Percentiles rank a stretch among this genome's conserved stretches.
Evolutionary conservation across 2,113 vertebrate genomes (phyloP).

Genomic region (Bubo scandiacus): DNA sequence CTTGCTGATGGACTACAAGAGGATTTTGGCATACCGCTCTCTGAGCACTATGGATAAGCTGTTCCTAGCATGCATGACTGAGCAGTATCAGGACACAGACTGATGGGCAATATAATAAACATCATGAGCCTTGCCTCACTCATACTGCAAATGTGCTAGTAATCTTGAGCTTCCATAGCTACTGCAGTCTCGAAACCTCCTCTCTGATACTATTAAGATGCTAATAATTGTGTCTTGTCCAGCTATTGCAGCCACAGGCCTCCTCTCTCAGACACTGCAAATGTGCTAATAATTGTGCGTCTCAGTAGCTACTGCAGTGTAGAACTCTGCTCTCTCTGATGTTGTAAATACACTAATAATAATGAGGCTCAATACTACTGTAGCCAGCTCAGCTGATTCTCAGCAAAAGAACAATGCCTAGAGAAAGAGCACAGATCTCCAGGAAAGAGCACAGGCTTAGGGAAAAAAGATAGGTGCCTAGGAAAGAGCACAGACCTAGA

Average conservation of each 20-base stretch:
- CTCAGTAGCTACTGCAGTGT: fast-evolving
- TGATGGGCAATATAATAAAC: not conserved
- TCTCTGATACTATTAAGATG: not conserved
- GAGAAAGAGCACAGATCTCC: not conserved
- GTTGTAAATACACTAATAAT: not conserved
- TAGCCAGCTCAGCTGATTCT: not conserved
- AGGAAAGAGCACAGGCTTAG: not conserved
- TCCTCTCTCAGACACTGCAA: not conserved
- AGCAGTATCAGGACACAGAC: conserved; percentile 5
- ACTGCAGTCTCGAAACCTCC: not conserved
- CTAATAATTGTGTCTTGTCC: not conserved
- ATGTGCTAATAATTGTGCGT: not conserved
- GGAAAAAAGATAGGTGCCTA: not conserved
- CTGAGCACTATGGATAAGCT: not conserved
- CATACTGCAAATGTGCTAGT: not conserved
- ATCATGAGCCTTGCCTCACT: not conserved
- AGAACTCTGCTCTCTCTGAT: not conserved
- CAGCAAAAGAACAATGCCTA: not conserved
- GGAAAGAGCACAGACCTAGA: not conserved
- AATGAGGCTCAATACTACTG: not conserved
- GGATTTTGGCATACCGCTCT: not conserved
- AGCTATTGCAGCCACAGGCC: not conserved
- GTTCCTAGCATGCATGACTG: conserved; percentile 1
- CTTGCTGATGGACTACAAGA: not conserved
- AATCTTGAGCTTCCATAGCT: not conserved